Evolutionary conservation across 2,113 vertebrate genomes (phyloP), one percentile per base, ranked within the genome.

Genomic region (Serinus canaria): DNA sequence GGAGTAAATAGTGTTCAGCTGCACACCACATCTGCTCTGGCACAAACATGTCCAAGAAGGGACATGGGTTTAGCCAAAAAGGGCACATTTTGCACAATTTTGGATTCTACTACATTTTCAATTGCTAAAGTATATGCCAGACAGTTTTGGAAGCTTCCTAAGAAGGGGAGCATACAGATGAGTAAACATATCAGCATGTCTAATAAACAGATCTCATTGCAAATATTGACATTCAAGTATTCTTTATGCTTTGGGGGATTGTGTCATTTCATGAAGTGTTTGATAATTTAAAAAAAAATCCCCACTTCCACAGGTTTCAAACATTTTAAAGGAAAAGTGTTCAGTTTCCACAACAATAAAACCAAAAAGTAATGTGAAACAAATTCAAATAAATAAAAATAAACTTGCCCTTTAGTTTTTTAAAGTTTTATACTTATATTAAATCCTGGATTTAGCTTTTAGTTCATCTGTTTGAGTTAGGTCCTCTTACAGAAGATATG

Each of bases 1-100:
- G 67, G 50, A 94, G 83, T 87, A 90, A 88, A 94, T 22, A 94
- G 63, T 31, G 44, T 93, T 88, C 95, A 97, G 87, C 84, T 94
- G 94, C 46, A 91, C 7, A 25, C 30, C 28, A 68, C 92, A 94
- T 96, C 85, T 93, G 92, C 58, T 94, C 63, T 91, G 87, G 64
- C 58, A 87, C 12, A 55, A 74, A 84, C 5, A 9, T 19, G 21
- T n/a, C 76, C 50, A 81, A 69, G 78, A 64, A 44, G 7, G 43
- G 43, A 59, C 19, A 66, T 10, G 15, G 15, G 15, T 64, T 87
- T 87, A 74, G 62, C 75, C 53, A 87, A 13, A 84, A 83, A 58
- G 68, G 50, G 41, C 19, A 89, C 5, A 15, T 90, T 79, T 89
- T 44, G 44, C 43, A 72, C 17, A 33, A 1, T 78, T 95, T 74